phyloP scores from a whole-genome alignment of 2,888 invertebrate species.

The Polymixis flavicincta region DNA sequence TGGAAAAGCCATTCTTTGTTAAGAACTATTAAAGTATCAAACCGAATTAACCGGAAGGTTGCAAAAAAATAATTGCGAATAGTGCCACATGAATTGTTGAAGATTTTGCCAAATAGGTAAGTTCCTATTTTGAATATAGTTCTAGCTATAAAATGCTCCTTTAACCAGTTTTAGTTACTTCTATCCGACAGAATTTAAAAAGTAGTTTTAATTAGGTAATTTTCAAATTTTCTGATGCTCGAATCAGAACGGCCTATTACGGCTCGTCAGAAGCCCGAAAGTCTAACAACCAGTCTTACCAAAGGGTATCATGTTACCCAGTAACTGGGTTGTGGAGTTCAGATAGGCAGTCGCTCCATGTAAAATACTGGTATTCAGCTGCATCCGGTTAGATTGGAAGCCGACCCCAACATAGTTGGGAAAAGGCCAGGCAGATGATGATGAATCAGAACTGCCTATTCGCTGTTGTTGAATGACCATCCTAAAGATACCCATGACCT shows the following conservation, averaged over 20 bases:
- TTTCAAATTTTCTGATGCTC: not conserved
- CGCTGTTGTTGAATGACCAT: not conserved
- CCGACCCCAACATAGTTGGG: too few relatives aligned
- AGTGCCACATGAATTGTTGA: not conserved
- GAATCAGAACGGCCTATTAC: not conserved
- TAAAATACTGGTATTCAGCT: too few relatives aligned
- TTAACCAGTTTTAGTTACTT: not conserved
- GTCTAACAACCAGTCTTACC: too few relatives aligned
- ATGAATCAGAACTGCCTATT: not conserved
- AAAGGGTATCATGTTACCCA: too few relatives aligned
- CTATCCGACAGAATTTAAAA: not conserved
- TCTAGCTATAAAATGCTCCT: not conserved
- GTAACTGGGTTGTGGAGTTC: too few relatives aligned
- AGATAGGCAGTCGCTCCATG: too few relatives aligned
- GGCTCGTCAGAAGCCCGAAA: too few relatives aligned
- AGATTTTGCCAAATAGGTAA: not conserved
- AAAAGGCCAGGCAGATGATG: too few relatives aligned
- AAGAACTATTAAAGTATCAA: not conserved
- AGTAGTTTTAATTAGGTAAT: not conserved
- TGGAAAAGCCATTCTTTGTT: slow-evolving; percentile 1
- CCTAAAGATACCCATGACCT: not conserved
- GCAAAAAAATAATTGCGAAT: not conserved
- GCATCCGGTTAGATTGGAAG: too few relatives aligned
- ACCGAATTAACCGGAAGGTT: not conserved
- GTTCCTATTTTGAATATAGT: not conserved